These are phyloP conservation scores for Phaenicophaeus curvirostris DNA, from an alignment of 2,797 vertebrate genomes.

Conservation along the genomic window DNA sequence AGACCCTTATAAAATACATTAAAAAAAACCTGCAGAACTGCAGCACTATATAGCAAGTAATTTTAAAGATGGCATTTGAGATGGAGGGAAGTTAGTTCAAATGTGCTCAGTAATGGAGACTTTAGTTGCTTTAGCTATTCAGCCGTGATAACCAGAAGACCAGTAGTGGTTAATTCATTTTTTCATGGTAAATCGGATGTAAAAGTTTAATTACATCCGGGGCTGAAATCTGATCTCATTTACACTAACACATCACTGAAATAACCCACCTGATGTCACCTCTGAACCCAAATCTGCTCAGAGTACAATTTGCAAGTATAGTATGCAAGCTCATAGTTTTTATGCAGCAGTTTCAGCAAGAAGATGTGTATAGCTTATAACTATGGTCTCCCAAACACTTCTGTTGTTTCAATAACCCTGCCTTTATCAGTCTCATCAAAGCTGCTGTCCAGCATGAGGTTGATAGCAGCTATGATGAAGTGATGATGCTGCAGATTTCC, in stretches of 20 bases:
- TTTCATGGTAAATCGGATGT: not conserved
- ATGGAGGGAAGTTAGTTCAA: not conserved
- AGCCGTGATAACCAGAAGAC: not conserved
- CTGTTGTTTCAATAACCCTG: conserved; percentile 23
- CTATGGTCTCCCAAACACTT: not conserved
- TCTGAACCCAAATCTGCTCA: not conserved
- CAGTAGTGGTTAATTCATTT: not conserved
- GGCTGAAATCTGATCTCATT: not conserved
- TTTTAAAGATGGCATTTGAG: not conserved
- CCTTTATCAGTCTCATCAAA: conserved; percentile 43
- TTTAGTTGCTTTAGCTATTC: not conserved
- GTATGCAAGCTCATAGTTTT: not conserved
- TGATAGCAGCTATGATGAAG: conserved; percentile 45
- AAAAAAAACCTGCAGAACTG: not conserved
- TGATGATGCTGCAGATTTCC: conserved; percentile 37
- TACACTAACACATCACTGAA: not conserved
- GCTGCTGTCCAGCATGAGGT: conserved; percentile 49
- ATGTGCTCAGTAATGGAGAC: not conserved
- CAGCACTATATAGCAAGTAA: not conserved
- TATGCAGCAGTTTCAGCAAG: not conserved
- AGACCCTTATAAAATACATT: not conserved
- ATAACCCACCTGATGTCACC: not conserved
- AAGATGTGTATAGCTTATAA: not conserved
- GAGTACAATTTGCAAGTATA: not conserved
- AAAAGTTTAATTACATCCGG: not conserved